Evolutionary conservation across 2,888 invertebrate genomes (phyloP), one percentile per base, ranked within the genome.

Genomic region (Ernsta delagoae): DNA sequence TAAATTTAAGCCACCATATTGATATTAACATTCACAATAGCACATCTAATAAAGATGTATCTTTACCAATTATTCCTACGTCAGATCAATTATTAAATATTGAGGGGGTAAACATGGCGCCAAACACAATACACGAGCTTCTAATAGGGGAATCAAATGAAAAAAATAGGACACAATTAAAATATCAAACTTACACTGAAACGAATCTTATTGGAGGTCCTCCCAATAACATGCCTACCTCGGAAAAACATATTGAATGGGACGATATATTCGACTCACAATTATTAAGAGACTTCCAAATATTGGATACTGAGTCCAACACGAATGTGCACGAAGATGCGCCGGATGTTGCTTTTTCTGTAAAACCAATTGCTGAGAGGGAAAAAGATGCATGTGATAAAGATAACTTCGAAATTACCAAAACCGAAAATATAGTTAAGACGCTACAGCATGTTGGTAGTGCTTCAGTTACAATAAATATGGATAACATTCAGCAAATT

Each of bases 181-280:
- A 53, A 11, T 11, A 3, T 39, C 53, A 12, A 41, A 5, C 7
- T 1, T 24, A 11, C 8, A 1, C 43, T n/a, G 59, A 43, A 34
- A 43, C 6, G 11, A 43, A 6, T 6, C 0, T 12, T 5, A 8
- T 9, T 24, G 16, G 16, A 43, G 39, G 5, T 12, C 9, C 53
- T 4, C 24, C 9, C 8, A n/a, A 34, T 36, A 7, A 31, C 39
- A 4, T 39, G 34, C 16, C 50, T 53, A 8, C 34, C 31, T 31
- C 31, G 11, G 57, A 39, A 39, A 12, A 59, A 12, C 12, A 39
- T n/a, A 59, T 59, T 39, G 57, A 79, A 59, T 89, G 89, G 90
- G 75, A 81, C 70, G 78, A 89, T 59, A 87, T 91, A 83, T 83
- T 90, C 74, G 89, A 89, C 74, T 77, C 77, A 31, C 84, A 88